Evolutionary conservation across 2,888 invertebrate species (phyloP).

Genomic region (Seira sanloemensis): DNA sequence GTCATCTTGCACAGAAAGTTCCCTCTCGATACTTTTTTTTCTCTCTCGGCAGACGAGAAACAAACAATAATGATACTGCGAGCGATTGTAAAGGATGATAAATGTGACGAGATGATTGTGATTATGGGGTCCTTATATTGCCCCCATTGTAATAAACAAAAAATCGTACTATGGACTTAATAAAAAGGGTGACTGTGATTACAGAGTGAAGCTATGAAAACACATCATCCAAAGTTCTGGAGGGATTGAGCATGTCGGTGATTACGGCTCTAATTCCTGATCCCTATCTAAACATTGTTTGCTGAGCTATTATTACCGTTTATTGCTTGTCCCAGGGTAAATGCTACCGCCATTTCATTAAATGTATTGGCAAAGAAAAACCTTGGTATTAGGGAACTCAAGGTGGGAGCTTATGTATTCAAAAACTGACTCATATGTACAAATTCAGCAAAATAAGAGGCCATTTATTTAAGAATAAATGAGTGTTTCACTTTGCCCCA

Average conservation of each 20-base stretch:
- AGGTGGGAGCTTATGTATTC: background rate
- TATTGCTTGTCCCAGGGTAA: background rate
- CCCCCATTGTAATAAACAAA: background rate
- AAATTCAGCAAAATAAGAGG: background rate
- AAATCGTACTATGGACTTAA: background rate
- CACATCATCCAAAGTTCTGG: background rate
- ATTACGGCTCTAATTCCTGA: background rate
- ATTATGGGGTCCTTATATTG: too few species aligned
- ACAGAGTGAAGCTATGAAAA: background rate
- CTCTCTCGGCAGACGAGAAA: background rate
- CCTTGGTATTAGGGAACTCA: background rate
- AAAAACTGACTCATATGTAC: too few species aligned
- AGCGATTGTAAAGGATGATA: conserved; percentile 12
- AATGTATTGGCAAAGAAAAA: background rate
- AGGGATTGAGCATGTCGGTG: background rate
- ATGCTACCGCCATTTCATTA: conserved; percentile 16
- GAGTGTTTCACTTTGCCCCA: background rate
- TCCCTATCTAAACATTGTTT: background rate
- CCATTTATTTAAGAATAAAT: background rate
- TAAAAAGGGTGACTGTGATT: background rate
- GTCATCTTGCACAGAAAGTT: too few species aligned
- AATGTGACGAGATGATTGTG: conserved; percentile 10
- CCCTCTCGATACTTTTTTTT: background rate
- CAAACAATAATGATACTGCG: background rate
- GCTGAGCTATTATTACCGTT: background rate